Conservation (phyloP, 1,140 invertebrate species). For the Armadillidium nasatum region DNA sequence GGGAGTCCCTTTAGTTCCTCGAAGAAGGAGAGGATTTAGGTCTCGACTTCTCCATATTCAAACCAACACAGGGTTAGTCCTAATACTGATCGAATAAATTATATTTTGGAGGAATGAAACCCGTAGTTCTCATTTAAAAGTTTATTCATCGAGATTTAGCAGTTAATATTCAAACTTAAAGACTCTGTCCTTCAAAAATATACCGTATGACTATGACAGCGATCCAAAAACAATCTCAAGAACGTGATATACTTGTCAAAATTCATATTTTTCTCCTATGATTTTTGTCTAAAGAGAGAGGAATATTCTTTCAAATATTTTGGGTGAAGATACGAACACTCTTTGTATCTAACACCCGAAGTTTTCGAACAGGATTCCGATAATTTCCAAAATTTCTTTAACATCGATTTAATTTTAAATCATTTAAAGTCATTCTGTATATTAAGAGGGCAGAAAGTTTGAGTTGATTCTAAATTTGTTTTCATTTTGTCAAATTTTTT, state of each 20-base stretch:
- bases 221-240: too few species aligned
- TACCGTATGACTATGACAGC: not conserved
- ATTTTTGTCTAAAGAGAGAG: too few species aligned
- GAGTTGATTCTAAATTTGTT: too few species aligned
- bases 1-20: not conserved
- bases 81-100: not conserved
- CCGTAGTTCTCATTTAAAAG: not conserved
- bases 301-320: too few species aligned
- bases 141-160: too few species aligned
- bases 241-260: too few species aligned
- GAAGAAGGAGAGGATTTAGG: not conserved
- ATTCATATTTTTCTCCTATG: too few species aligned
- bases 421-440: not conserved
- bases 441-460: not conserved
- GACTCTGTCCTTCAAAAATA: not conserved
- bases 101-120: not conserved
- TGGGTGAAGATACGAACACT: too few species aligned
- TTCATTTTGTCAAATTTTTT: too few species aligned
- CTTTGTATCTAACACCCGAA: not conserved
- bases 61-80: not conserved
- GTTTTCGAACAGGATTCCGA: not conserved
- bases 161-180: too few species aligned
- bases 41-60: not conserved
- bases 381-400: not conserved
- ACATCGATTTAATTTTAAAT: not conserved